phyloP scores from a whole-genome alignment of 2,113 vertebrate genomes.

The Tupaia tana region DNA sequence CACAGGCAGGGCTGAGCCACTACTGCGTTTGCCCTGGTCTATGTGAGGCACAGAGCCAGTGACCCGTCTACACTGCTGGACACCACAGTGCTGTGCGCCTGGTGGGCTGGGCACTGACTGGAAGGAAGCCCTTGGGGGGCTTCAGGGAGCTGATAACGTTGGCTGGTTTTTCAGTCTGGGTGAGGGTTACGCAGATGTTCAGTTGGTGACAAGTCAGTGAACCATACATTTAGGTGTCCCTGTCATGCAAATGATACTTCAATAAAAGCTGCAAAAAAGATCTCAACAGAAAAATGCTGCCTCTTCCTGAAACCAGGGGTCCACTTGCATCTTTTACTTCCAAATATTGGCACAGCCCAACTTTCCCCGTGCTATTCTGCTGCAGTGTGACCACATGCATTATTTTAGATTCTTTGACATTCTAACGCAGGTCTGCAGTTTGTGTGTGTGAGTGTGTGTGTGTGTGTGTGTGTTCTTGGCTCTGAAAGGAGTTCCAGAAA shows the following conservation, averaged over 20 bases:
- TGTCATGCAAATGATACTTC: background rate
- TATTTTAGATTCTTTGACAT: background rate
- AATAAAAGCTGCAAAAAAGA: background rate
- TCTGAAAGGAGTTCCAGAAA: background rate
- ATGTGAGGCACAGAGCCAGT: background rate
- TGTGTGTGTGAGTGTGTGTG: background rate
- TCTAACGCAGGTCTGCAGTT: background rate
- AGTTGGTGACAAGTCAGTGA: background rate
- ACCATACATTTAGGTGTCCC: background rate
- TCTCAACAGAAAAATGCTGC: background rate
- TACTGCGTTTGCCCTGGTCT: background rate
- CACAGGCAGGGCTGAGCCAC: accelerated
- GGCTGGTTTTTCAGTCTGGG: background rate
- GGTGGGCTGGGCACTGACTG: accelerated
- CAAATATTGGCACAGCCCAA: background rate
- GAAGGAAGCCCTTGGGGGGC: accelerated
- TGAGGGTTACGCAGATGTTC: background rate
- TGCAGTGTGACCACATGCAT: background rate
- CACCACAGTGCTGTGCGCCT: background rate
- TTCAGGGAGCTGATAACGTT: accelerated
- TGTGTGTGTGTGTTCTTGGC: background rate
- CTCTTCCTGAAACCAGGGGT: background rate
- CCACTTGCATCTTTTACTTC: background rate
- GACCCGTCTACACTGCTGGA: accelerated
- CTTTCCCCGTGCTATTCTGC: background rate